Evolutionary conservation across 2,888 invertebrate species (phyloP), one percentile per base, ranked within the genome.

Genomic region (Lapara coniferarum): DNA sequence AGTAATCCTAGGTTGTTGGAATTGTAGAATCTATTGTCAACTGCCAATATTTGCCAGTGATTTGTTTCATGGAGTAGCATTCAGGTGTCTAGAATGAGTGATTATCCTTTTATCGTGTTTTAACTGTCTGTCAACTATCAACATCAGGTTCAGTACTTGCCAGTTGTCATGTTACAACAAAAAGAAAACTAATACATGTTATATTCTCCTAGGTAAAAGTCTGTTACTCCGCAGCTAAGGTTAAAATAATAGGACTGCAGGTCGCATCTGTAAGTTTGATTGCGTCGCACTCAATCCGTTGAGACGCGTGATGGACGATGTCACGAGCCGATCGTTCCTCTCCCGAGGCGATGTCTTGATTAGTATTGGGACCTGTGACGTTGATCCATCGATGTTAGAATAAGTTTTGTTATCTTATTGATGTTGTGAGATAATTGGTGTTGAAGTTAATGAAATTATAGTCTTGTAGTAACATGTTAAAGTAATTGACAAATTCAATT

Each of bases 241-340:
- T 55, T 19, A 10, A 55, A 55, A 8, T 49, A 49, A 63, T 16
- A 46, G 49, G 19, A 63, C 46, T 49, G 49, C 78, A 85, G 89
- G 90, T 86, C 92, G 72, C 92, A 92, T 92, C 89, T 92, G 92
- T 87, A 91, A 93, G 86, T 92, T 92, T 86, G 89, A 93, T 92
- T 92, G 86, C 73, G 75, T 82, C 81, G 83, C 74, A 77, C 75
- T 77, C 74, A 51, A 58, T 58, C 58, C 55, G 67, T 67, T 67
- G 53, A 63, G 63, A 63, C 59, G 53, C 46, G 55, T 67, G 55
- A 67, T 49, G 66, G 66, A 68, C 57, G 59, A 19, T 53, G 67
- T 67, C 67, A 46, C 56, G 44, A 37, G 68, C 71, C 70, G 71
- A 73, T 72, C 71, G 71, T 59, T 68, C 68, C 70, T 72, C 25